Conservation (phyloP, 1,140 invertebrate genomes). For the Archegozetes longisetosus region DNA sequence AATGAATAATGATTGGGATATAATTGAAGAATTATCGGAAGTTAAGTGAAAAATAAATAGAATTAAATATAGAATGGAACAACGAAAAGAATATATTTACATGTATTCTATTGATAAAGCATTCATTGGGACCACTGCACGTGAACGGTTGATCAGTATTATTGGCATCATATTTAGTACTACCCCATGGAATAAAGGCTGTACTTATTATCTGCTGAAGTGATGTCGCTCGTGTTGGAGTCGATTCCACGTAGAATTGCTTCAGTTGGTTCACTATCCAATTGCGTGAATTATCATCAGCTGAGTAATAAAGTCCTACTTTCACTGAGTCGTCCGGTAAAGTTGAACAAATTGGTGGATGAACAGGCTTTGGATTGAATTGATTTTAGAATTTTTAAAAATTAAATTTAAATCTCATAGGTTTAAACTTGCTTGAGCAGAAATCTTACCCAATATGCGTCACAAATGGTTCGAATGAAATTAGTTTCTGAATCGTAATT, state of each 20-base stretch:
- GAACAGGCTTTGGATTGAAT: background rate
- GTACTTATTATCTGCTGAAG: background rate
- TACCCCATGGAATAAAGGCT: constrained; percentile 5
- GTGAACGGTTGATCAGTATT: constrained; percentile 7
- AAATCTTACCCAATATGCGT: constrained; percentile 6
- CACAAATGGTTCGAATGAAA: background rate
- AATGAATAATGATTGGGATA: too few relatives aligned
- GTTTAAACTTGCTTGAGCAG: too few relatives aligned
- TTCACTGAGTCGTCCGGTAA: background rate
- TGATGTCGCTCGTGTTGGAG: background rate
- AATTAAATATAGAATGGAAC: too few relatives aligned
- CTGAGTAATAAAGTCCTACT: constrained; percentile 1
- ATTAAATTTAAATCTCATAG: too few relatives aligned
- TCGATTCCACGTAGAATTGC: constrained; percentile 2
- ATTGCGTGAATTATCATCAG: background rate
- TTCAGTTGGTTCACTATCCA: background rate
- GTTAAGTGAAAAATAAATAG: too few relatives aligned
- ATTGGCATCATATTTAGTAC: constrained; percentile 6
- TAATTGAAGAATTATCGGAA: too few relatives aligned
- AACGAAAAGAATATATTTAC: background rate
- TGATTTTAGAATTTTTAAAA: too few relatives aligned
- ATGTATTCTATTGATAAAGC: constrained; percentile 13
- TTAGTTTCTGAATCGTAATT: background rate
- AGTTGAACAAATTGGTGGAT: background rate
- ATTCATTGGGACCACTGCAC: constrained; percentile 6